phyloP scores from a whole-genome alignment of 92 coral and sea anemone species.

The Siderastrea siderea region DNA sequence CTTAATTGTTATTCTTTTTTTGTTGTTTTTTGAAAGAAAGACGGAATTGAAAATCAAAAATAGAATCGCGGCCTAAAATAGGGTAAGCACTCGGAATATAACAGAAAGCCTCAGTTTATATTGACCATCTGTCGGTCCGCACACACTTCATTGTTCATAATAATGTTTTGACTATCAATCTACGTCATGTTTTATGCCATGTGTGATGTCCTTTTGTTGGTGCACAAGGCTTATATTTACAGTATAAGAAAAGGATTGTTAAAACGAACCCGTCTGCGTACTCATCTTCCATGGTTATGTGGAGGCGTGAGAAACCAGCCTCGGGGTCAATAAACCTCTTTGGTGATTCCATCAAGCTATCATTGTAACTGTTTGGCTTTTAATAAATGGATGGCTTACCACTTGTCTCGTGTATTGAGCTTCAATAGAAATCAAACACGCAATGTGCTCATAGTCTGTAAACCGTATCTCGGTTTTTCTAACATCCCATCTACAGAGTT shows the following conservation, averaged over 20 bases:
- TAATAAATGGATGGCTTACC: no score
- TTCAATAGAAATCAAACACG: no score
- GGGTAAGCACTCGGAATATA: not conserved
- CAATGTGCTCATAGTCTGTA: no score
- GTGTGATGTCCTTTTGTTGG: not conserved
- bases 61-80: not conserved
- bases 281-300: no score
- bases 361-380: no score
- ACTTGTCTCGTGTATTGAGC: no score
- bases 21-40: no score
- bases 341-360: not conserved
- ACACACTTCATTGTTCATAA: not conserved
- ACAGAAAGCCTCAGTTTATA: not conserved
- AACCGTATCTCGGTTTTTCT: no score
- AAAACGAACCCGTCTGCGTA: not conserved
- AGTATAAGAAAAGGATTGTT: not conserved
- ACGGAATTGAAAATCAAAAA: no score
- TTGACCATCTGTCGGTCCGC: not conserved
- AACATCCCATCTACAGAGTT: no score
- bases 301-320: slow-evolving; percentile 30
- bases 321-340: not conserved
- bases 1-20: no score
- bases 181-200: not conserved
- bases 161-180: not conserved
- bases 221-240: not conserved